Conservation (phyloP, 2,888 invertebrate species). For the Pollenia amentaria region DNA sequence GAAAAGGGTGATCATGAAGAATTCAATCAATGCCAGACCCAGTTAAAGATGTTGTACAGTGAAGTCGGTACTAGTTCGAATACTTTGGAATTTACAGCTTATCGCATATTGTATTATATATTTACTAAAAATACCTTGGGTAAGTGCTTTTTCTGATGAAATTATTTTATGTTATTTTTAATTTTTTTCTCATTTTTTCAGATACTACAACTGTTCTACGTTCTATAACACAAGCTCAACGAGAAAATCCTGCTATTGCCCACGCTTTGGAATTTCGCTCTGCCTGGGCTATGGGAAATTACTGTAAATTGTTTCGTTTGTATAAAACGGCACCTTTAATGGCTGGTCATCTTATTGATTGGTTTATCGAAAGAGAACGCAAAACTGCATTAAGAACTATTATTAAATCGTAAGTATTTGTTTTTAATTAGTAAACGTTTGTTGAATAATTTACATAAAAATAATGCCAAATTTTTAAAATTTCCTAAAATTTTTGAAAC, state of each 20-base stretch:
- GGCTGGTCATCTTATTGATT: conserved; percentile 98
- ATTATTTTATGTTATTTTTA: neutral
- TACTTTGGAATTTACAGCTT: conserved; percentile 96
- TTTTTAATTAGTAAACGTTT: neutral
- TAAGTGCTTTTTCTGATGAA: conserved; percentile 84
- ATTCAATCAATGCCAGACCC: conserved; percentile 99
- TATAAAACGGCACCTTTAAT: conserved; percentile 96
- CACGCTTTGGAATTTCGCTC: conserved; percentile 95
- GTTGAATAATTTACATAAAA: neutral
- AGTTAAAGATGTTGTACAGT: conserved; percentile 96
- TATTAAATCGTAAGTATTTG: conserved; percentile 96
- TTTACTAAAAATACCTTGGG: conserved; percentile 99
- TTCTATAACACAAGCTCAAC: conserved; percentile 90
- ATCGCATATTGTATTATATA: conserved; percentile 98
- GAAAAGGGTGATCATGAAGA: conserved; percentile 99
- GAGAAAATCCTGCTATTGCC: conserved; percentile 91
- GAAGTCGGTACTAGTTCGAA: conserved; percentile 90
- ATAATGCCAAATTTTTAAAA: too few species aligned
- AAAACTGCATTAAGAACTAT: conserved; percentile 95
- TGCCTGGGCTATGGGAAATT: conserved; percentile 97
- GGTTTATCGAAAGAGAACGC: conserved; percentile 98
- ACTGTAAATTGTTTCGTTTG: conserved; percentile 95
- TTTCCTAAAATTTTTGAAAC: too few species aligned
- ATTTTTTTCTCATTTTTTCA: conserved; percentile 82
- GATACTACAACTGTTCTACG: conserved; percentile 97